Percentiles rank a stretch among this genome's conserved stretches.
Conservation (phyloP, 1,140 invertebrate genomes). For the Cydia pomonella region DNA sequence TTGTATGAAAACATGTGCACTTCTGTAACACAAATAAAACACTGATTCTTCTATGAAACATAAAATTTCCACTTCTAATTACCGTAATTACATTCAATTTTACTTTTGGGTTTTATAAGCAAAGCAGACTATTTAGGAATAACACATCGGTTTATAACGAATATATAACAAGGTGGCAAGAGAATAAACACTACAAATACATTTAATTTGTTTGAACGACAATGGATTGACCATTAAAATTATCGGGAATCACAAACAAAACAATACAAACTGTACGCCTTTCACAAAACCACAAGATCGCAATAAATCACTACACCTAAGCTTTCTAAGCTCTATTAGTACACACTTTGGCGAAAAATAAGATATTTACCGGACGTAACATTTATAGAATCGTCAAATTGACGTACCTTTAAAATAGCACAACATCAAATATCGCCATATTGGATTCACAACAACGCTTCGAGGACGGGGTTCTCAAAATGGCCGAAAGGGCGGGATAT, state of each 20-base stretch:
- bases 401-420: constrained; percentile 81
- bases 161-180: constrained; percentile 29
- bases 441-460: constrained; percentile 82
- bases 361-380: constrained; percentile 75
- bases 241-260: constrained; percentile 79
- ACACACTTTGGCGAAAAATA: constrained; percentile 48
- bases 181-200: constrained; percentile 27
- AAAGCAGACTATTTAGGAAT: constrained; percentile 39
- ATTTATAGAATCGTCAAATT: constrained; percentile 79
- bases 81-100: constrained; percentile 71
- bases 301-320: constrained; percentile 46
- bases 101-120: constrained; percentile 37
- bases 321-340: constrained; percentile 11
- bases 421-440: constrained; percentile 81
- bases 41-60: constrained; percentile 37
- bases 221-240: constrained; percentile 67
- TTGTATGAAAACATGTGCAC: constrained; percentile 74
- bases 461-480: constrained; percentile 77
- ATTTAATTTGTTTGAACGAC: constrained; percentile 51
- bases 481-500: constrained; percentile 62
- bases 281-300: constrained; percentile 62
- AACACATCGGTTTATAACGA: constrained; percentile 50
- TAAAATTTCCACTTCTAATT: constrained; percentile 66
- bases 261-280: constrained; percentile 76
- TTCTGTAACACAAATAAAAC: constrained; percentile 69